Percentiles rank a stretch among this genome's conserved stretches.
Evolutionary conservation across 2,113 vertebrate genomes (phyloP).

Genomic region (Cnemophilus loriae): DNA sequence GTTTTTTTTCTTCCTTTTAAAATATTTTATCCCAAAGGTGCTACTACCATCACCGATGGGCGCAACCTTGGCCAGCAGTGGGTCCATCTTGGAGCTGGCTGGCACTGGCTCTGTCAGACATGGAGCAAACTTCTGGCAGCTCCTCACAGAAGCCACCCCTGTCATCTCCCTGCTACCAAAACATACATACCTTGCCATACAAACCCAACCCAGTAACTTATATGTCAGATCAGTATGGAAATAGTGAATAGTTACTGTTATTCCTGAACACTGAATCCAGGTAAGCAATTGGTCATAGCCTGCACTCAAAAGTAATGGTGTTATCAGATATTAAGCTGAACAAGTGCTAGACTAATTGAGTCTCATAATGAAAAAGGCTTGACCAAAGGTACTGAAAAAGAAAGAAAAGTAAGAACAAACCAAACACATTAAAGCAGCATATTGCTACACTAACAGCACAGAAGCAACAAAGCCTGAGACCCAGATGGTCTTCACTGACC

Average conservation of each 20-base stretch:
- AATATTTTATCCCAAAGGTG: not conserved
- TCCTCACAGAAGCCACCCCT: not conserved
- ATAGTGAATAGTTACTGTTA: not conserved
- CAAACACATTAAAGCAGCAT: not conserved
- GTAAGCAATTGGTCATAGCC: not conserved
- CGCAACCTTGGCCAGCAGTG: not conserved
- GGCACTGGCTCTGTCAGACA: not conserved
- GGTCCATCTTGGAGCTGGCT: not conserved
- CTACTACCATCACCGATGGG: not conserved
- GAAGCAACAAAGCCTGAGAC: conserved; percentile 25
- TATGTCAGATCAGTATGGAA: not conserved
- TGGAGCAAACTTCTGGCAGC: not conserved
- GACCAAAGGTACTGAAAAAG: not conserved
- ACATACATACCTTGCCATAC: not conserved
- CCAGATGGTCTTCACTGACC: conserved; percentile 20
- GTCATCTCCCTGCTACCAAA: not conserved
- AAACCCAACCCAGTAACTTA: not conserved
- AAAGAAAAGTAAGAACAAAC: not conserved
- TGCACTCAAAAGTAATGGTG: not conserved
- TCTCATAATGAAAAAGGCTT: not conserved
- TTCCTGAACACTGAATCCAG: not conserved
- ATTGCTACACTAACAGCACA: not conserved
- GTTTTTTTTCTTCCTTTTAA: not conserved
- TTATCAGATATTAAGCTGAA: not conserved
- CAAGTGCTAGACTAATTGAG: not conserved